phyloP scores from a whole-genome alignment of 2,113 vertebrate species.

The Aphelocoma coerulescens region DNA sequence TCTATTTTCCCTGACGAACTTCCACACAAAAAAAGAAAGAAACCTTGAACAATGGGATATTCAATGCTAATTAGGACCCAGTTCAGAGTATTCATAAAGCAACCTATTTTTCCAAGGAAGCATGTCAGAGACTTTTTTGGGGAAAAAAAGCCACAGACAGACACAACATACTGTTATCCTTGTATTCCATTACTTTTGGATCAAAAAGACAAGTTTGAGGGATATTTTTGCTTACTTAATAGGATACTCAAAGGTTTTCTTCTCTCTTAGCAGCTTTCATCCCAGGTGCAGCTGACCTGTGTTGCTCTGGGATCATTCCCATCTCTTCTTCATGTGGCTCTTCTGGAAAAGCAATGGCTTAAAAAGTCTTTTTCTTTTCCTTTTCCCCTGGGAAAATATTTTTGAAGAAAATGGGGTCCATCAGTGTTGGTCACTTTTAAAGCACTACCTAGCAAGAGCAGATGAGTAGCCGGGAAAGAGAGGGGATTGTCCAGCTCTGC shows the following conservation, averaged over 20 bases:
- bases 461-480: background rate
- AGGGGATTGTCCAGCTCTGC: accelerated
- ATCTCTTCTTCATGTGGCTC: background rate
- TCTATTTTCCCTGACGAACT: background rate
- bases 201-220: background rate
- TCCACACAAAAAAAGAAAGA: background rate
- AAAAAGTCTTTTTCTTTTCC: background rate
- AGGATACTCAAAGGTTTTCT: background rate
- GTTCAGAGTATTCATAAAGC: background rate
- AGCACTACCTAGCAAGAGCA: background rate
- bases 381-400: background rate
- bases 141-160: background rate
- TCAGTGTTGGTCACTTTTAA: accelerated
- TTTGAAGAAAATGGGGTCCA: background rate
- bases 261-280: background rate
- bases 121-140: background rate
- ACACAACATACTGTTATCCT: background rate
- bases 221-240: background rate
- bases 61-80: background rate
- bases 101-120: background rate
- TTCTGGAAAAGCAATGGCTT: background rate
- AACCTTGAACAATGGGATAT: background rate
- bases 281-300: background rate
- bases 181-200: background rate
- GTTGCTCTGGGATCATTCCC: background rate